These are phyloP conservation scores for Orius insidiosus DNA, from an alignment of 1,140 invertebrate species.

Conservation along the genomic window DNA sequence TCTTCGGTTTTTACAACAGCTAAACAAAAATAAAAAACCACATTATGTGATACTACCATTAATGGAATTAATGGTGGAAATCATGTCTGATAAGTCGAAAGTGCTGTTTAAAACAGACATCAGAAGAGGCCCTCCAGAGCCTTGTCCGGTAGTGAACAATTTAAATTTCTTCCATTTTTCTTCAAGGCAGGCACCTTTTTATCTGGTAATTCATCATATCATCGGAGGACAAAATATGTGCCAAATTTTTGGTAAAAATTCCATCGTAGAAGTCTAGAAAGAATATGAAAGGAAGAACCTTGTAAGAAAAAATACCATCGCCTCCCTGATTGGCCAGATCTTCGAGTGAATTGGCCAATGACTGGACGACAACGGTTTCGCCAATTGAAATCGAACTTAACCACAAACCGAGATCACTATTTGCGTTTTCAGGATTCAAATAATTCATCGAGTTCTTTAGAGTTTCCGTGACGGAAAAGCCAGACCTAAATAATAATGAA, in stretches of 20 bases:
- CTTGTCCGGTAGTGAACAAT: slow-evolving; percentile 22
- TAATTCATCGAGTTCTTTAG: no score
- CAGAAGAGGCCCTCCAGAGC: slow-evolving; percentile 21
- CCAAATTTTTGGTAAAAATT: slow-evolving; percentile 26
- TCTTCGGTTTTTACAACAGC: slow-evolving; percentile 1
- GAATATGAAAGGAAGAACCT: slow-evolving; percentile 13
- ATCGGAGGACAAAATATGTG: slow-evolving; percentile 23
- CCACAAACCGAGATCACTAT: slow-evolving; percentile 13
- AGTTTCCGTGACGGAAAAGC: no score
- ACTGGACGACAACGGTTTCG: slow-evolving; percentile 26
- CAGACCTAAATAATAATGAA: neutral
- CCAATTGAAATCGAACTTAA: slow-evolving; percentile 33
- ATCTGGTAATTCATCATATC: slow-evolving; percentile 29
- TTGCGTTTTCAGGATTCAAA: slow-evolving; percentile 16
- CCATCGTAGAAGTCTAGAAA: slow-evolving; percentile 33
- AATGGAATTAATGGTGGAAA: slow-evolving; percentile 9
- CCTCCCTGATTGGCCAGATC: no score
- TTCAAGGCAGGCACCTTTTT: slow-evolving; percentile 21
- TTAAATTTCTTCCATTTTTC: slow-evolving; percentile 24
- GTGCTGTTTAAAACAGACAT: slow-evolving; percentile 11
- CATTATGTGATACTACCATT: neutral
- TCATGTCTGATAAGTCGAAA: neutral
- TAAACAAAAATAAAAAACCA: neutral
- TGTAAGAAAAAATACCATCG: no score
- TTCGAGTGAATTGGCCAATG: slow-evolving; percentile 11